Percentiles rank a stretch among this genome's conserved stretches.
Evolutionary conservation across 2,113 vertebrate species (phyloP).

Genomic region (Chaetops frenatus): DNA sequence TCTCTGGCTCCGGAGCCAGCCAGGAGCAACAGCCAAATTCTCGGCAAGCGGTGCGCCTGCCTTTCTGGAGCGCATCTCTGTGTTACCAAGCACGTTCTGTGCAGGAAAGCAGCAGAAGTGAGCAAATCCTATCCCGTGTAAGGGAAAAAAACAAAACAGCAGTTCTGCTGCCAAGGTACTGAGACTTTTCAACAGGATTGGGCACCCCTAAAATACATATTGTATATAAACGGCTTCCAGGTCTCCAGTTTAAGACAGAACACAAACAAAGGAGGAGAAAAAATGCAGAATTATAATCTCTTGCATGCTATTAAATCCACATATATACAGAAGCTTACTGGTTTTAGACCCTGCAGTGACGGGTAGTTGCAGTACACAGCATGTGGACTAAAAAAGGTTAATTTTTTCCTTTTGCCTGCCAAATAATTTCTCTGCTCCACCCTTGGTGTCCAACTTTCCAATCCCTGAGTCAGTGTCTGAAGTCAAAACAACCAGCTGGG

Average conservation of each 20-base stretch:
- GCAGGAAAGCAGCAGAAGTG: neutral
- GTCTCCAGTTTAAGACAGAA: neutral
- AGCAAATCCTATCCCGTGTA: neutral
- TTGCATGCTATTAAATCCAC: neutral
- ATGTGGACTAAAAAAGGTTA: conserved; percentile 42
- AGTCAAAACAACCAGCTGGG: conserved; percentile 72
- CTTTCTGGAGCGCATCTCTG: neutral
- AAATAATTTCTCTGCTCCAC: conserved; percentile 62
- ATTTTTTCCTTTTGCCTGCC: conserved; percentile 55
- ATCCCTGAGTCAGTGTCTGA: conserved; percentile 71
- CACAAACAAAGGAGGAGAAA: neutral
- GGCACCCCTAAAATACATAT: neutral
- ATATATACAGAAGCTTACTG: neutral
- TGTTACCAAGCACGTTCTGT: fast-evolving
- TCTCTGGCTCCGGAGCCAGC: neutral
- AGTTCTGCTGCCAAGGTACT: neutral
- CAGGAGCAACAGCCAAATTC: neutral
- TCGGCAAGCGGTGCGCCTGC: neutral
- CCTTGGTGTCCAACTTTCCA: conserved; percentile 67
- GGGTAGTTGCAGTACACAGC: neutral
- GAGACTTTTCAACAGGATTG: neutral
- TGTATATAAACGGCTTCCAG: neutral
- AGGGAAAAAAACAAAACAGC: neutral
- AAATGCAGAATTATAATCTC: neutral
- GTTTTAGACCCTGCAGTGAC: neutral